phyloP scores from a whole-genome alignment of 1,140 invertebrate species.

The Bradynema listronoti region DNA sequence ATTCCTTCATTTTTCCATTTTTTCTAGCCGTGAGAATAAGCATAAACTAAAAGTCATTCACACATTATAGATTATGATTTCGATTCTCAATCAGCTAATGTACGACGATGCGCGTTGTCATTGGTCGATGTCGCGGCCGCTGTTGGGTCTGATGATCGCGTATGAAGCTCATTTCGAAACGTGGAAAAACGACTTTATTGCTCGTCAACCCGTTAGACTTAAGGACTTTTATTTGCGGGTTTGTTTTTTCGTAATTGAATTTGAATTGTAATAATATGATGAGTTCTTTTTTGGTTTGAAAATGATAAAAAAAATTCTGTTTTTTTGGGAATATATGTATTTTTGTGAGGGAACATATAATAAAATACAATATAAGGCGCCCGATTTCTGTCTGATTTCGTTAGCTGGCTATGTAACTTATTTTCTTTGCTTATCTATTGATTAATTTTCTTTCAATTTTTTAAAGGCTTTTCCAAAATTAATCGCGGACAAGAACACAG shows the following conservation, averaged over 20 bases:
- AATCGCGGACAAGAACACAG: constrained; percentile 31
- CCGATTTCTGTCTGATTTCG: too few species aligned
- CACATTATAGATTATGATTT: constrained; percentile 18
- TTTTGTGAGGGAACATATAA: too few species aligned
- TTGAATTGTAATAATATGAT: not conserved
- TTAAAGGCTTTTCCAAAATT: constrained; percentile 21
- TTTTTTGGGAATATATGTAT: too few species aligned
- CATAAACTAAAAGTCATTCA: too few species aligned
- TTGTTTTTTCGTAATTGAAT: not conserved
- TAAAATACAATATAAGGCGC: too few species aligned
- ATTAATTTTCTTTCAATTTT: too few species aligned
- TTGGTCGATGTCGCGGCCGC: constrained; percentile 31
- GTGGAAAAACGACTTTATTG: constrained; percentile 34
- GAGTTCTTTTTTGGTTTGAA: not conserved
- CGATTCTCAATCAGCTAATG: constrained; percentile 24
- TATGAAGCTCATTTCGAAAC: constrained; percentile 11
- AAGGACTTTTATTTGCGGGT: too few species aligned
- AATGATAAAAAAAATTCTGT: not conserved
- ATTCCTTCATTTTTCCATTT: too few species aligned
- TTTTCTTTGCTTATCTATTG: too few species aligned
- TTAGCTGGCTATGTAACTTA: too few species aligned
- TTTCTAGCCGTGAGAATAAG: too few species aligned
- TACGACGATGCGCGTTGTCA: constrained; percentile 34
- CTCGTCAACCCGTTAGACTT: constrained; percentile 22
- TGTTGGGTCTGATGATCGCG: constrained; percentile 27